phyloP scores from a whole-genome alignment of 2,888 invertebrate species.

The Bhutanitis thaidina region DNA sequence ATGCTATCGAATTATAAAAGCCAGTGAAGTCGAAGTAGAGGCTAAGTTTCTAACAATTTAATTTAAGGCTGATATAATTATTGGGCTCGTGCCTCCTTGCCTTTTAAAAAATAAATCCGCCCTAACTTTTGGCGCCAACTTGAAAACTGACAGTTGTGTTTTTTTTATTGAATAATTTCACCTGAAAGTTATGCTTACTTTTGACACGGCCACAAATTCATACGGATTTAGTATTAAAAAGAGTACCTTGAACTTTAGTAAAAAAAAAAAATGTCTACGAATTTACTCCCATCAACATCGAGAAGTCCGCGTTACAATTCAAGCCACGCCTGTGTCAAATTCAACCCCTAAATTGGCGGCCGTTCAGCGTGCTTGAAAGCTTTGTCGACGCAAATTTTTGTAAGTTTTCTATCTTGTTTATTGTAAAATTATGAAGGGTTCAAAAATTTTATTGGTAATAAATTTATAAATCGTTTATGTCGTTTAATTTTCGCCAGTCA shows the following conservation, averaged over 20 bases:
- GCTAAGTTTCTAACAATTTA: too few relatives aligned
- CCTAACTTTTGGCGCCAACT: too few relatives aligned
- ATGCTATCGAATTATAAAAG: too few relatives aligned
- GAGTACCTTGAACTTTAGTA: too few relatives aligned
- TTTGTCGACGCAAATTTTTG: not conserved
- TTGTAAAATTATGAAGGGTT: constrained; percentile 3
- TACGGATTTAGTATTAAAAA: too few relatives aligned
- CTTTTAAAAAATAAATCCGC: not conserved
- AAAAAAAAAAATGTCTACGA: not conserved
- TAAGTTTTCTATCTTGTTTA: constrained; percentile 11
- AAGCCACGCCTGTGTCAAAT: not conserved
- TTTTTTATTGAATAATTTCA: too few relatives aligned
- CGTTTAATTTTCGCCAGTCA: constrained; percentile 7
- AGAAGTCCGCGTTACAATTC: not conserved
- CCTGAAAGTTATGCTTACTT: too few relatives aligned
- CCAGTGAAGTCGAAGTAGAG: too few relatives aligned
- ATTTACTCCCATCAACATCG: not conserved
- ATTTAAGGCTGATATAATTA: not conserved
- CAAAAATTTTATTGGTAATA: constrained; percentile 14
- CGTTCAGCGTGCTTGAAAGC: not conserved
- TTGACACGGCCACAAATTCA: too few relatives aligned
- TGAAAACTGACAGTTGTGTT: too few relatives aligned
- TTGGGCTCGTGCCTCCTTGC: not conserved
- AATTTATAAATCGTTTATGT: constrained; percentile 16
- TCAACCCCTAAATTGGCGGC: not conserved